phyloP scores from a whole-genome alignment of 2,113 vertebrate genomes.

The Notechis scutatus region DNA sequence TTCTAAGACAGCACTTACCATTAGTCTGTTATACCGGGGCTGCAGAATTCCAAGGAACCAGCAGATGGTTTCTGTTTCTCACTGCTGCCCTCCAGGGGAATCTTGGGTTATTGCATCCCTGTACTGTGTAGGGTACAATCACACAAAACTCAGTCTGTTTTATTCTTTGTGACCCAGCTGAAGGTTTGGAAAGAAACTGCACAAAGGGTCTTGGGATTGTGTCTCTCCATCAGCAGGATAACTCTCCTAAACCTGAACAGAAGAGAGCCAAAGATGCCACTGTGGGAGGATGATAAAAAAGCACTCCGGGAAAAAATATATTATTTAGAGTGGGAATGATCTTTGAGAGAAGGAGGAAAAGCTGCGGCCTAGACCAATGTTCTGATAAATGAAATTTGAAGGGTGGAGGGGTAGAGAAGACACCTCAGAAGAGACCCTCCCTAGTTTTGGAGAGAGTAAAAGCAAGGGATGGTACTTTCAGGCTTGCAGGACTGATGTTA shows the following conservation, averaged over 20 bases:
- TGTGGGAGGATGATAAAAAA: too few species aligned
- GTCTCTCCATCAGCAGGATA: neutral
- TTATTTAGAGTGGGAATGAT: too few species aligned
- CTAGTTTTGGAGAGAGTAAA: too few species aligned
- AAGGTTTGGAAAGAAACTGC: neutral
- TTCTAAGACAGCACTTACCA: neutral
- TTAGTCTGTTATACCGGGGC: neutral
- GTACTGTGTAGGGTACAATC: neutral
- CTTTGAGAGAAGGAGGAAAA: too few species aligned
- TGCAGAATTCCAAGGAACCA: neutral
- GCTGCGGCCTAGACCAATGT: too few species aligned
- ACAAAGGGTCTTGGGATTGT: neutral
- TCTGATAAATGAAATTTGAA: too few species aligned
- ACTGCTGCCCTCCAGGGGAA: neutral
- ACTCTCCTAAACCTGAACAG: neutral
- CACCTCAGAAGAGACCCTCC: too few species aligned
- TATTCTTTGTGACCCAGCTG: neutral
- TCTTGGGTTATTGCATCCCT: neutral
- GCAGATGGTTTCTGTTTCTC: neutral
- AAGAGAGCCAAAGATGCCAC: neutral
- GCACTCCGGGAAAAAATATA: too few species aligned
- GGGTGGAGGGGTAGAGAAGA: too few species aligned
- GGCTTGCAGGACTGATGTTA: too few species aligned
- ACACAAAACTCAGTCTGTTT: neutral
- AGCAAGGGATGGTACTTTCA: too few species aligned